These are phyloP conservation scores for Gambusia yucatana DNA, from an alignment of 2,797 vertebrate genomes.

Conservation along the genomic window DNA sequence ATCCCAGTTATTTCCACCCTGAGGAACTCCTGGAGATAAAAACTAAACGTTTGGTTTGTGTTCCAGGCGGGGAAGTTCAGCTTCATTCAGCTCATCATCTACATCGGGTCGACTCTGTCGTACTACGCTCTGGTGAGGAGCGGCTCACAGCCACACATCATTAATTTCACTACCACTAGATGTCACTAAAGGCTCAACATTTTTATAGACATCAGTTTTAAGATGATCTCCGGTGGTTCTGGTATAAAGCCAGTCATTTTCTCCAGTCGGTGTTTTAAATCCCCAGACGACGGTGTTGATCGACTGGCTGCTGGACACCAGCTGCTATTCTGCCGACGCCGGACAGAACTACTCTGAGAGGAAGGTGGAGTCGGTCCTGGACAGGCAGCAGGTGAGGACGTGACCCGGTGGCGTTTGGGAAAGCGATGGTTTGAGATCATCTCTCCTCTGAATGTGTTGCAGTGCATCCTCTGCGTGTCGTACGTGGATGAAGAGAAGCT, in stretches of 20 bases:
- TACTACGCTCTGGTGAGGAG: conserved; percentile 87
- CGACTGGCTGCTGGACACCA: conserved; percentile 80
- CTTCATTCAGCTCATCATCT: conserved; percentile 81
- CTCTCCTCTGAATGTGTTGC: conserved; percentile 9
- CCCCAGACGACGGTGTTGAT: conserved; percentile 80
- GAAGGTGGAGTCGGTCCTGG: conserved; percentile 81
- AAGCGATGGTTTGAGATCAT: too few species aligned
- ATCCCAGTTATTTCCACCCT: not conserved
- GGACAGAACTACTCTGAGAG: conserved; percentile 80
- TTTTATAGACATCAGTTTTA: not conserved
- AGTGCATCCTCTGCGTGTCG: conserved; percentile 84
- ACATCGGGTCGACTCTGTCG: conserved; percentile 85
- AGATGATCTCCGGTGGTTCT: not conserved
- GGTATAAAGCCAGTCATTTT: not conserved
- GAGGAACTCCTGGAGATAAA: not conserved
- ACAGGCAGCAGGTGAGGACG: conserved; percentile 74
- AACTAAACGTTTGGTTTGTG: conserved; percentile 18
- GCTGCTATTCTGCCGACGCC: conserved; percentile 70
- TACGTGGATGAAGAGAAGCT: conserved; percentile 83
- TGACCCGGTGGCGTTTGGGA: not conserved
- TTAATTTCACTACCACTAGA: not conserved
- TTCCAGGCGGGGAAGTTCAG: conserved; percentile 86
- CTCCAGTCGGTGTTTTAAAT: not conserved
- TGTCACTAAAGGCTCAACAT: not conserved
- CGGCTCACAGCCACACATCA: not conserved